phyloP scores from a whole-genome alignment of 2,888 invertebrate species.

The Seira ritae region DNA sequence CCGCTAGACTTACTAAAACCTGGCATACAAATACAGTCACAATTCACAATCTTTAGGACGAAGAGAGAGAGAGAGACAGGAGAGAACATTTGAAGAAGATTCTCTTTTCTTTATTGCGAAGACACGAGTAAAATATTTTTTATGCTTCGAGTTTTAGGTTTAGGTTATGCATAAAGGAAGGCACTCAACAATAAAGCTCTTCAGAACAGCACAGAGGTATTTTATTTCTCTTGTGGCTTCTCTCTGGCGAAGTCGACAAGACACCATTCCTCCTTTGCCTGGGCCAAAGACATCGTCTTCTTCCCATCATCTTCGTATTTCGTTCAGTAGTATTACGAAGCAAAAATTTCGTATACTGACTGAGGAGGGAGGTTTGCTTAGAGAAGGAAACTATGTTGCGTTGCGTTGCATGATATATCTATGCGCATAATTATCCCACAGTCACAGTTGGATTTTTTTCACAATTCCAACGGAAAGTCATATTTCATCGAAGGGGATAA shows the following conservation, averaged over 20 bases:
- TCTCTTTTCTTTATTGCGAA: too few relatives aligned
- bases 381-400: neutral
- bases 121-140: too few relatives aligned
- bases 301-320: neutral
- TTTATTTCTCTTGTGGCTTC: constrained; percentile 28
- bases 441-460: constrained; percentile 37
- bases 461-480: constrained; percentile 44
- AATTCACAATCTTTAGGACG: neutral
- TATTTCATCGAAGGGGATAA: constrained; percentile 32
- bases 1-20: too few relatives aligned
- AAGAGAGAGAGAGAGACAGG: constrained; percentile 1
- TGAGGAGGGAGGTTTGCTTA: constrained; percentile 1
- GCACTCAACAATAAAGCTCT: constrained; percentile 42
- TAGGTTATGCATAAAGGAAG: constrained; percentile 9
- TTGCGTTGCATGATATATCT: neutral
- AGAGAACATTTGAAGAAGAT: too few relatives aligned
- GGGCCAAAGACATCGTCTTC: neutral
- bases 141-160: too few relatives aligned
- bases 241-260: too few relatives aligned
- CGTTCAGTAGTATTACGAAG: constrained; percentile 23
- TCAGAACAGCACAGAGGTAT: neutral
- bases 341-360: neutral
- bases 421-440: constrained; percentile 38
- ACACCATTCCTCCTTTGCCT: too few relatives aligned
- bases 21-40: too few relatives aligned